Evolutionary conservation across 30 jellyfish, hydroid and myxozoan genomes (phyloP).

Genomic region (Chironex yamaguchii): DNA sequence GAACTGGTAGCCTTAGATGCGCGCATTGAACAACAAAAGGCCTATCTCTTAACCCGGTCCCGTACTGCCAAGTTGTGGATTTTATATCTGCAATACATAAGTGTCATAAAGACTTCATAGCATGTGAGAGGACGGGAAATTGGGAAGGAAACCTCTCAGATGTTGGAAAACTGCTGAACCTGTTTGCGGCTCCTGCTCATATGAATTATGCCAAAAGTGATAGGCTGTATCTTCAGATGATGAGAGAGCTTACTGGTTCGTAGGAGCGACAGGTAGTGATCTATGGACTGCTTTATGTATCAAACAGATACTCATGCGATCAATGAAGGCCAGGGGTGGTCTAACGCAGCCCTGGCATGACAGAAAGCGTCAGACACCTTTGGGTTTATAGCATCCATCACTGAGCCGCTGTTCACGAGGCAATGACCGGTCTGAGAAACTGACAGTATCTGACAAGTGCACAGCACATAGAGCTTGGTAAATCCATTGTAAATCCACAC

Average conservation of each 20-base stretch:
- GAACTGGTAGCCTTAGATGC: slow-evolving; percentile 4
- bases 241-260: slow-evolving; percentile 62
- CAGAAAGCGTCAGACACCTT: slow-evolving; percentile 43
- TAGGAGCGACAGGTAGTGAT: slow-evolving; percentile 59
- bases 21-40: not conserved
- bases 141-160: slow-evolving; percentile 46
- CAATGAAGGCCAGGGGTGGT: slow-evolving; percentile 69
- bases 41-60: not conserved
- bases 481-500: too few species aligned
- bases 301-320: slow-evolving; percentile 68
- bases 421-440: slow-evolving; percentile 44
- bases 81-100: slow-evolving; percentile 33
- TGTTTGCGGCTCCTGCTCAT: slow-evolving; percentile 73
- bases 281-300: slow-evolving; percentile 59
- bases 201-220: slow-evolving; percentile 70
- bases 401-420: too few species aligned
- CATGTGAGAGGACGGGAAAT: slow-evolving; percentile 73
- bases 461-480: slow-evolving; percentile 67
- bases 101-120: slow-evolving; percentile 43
- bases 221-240: slow-evolving; percentile 55
- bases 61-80: slow-evolving; percentile 66
- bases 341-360: slow-evolving; percentile 72
- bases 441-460: slow-evolving; percentile 42
- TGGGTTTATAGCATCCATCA: slow-evolving; percentile 66
- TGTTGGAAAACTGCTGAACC: slow-evolving; percentile 50